These are phyloP conservation scores for Tetramorium bicarinatum DNA, from an alignment of 2,888 invertebrate species.

Conservation along the genomic window DNA sequence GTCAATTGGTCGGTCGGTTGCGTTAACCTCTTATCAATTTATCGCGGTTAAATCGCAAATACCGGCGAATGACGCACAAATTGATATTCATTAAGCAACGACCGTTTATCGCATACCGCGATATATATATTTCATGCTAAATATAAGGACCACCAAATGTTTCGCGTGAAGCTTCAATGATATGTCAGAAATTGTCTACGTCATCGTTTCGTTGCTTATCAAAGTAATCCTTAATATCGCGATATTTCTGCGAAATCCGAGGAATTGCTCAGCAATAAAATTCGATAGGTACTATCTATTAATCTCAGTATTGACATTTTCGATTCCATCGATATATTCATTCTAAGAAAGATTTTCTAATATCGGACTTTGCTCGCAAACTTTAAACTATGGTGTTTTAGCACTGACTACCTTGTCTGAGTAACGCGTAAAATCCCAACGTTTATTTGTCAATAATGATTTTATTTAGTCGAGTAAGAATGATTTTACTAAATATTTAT, in stretches of 20 bases:
- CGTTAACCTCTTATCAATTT: constrained; percentile 12
- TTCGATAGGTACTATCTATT: background rate
- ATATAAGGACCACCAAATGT: background rate
- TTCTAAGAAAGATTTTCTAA: background rate
- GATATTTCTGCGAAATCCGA: background rate
- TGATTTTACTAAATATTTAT: background rate
- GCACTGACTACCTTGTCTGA: background rate
- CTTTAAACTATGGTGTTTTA: background rate
- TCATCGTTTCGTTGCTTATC: background rate
- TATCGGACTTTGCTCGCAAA: background rate
- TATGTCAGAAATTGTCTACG: background rate
- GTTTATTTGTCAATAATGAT: background rate
- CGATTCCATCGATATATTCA: background rate
- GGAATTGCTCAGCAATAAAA: background rate
- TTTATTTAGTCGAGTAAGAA: background rate
- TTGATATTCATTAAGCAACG: constrained; percentile 22
- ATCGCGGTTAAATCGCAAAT: constrained; percentile 33
- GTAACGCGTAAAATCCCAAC: background rate
- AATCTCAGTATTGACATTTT: background rate
- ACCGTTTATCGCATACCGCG: background rate
- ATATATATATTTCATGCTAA: background rate
- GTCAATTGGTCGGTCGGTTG: background rate
- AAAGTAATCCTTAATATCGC: background rate
- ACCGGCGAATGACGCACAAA: constrained; percentile 11
- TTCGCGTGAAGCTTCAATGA: background rate